Evolutionary conservation across 2,888 invertebrate genomes (phyloP).

Genomic region (Lottia scabra): DNA sequence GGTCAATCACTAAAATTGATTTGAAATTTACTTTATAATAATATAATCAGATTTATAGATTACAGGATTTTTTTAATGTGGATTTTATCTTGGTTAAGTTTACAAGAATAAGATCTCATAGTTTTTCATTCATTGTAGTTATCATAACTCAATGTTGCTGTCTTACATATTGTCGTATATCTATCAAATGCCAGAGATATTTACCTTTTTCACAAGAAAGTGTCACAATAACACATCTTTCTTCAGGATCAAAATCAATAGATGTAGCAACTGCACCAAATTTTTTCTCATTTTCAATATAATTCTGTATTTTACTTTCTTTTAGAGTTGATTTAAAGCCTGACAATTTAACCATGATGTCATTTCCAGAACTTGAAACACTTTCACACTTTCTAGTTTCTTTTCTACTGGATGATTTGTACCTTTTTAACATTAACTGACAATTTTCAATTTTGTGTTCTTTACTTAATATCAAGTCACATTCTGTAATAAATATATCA

Average conservation of each 20-base stretch:
- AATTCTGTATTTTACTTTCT: not conserved
- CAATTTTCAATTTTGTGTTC: not conserved
- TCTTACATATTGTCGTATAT: no score
- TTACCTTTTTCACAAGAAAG: not conserved
- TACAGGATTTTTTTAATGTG: no score
- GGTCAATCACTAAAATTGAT: no score
- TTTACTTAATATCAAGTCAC: not conserved
- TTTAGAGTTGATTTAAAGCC: not conserved
- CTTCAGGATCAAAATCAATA: not conserved
- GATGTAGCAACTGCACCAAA: not conserved
- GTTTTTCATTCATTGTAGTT: no score
- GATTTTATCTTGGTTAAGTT: no score
- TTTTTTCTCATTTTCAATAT: not conserved
- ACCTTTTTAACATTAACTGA: not conserved
- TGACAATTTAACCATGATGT: no score
- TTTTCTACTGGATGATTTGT: not conserved
- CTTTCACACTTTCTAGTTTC: not conserved
- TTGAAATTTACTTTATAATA: no score
- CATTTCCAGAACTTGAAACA: not conserved
- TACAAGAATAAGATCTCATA: no score
- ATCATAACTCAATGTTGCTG: no score
- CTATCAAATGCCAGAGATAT: no score
- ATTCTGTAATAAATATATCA: not conserved
- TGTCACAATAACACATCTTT: not conserved
- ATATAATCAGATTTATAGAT: no score